A percentile compares a stretch with the other conserved stretches of the same genome.
Conservation (phyloP, 53 echinoderm and acorn worm species). For the Paracentrotus lividus region DNA sequence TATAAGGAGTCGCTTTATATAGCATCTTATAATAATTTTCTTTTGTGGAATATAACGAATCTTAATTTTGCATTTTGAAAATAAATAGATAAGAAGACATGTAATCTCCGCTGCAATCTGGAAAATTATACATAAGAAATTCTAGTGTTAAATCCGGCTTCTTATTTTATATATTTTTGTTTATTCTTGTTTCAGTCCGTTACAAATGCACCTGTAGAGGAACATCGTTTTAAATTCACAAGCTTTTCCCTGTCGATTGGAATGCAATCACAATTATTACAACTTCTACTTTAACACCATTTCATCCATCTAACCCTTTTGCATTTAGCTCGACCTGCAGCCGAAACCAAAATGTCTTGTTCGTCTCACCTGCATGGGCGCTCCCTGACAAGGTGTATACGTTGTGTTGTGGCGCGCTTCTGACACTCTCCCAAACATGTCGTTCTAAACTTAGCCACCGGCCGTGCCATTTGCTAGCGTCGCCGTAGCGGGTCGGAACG, state of each 20-base stretch:
- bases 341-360: neutral
- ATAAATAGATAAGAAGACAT: too few relatives aligned
- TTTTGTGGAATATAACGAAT: too few relatives aligned
- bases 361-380: conserved; percentile 9
- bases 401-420: conserved; percentile 25
- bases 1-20: too few relatives aligned
- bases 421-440: conserved; percentile 3
- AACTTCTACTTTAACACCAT: neutral
- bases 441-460: conserved; percentile 6
- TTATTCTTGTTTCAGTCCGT: too few relatives aligned
- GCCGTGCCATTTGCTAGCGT: conserved; percentile 62
- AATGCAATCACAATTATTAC: neutral
- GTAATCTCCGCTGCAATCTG: too few relatives aligned
- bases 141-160: too few relatives aligned
- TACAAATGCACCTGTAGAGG: neutral
- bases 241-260: neutral
- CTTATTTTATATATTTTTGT: too few relatives aligned
- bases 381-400: neutral
- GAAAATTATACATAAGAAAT: too few relatives aligned
- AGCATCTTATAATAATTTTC: too few relatives aligned
- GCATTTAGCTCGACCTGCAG: neutral
- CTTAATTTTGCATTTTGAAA: too few relatives aligned
- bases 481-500: conserved; percentile 24
- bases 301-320: neutral
- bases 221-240: neutral